Conservation (phyloP, 2,797 vertebrate species). For the Argyrosomus regius region DNA sequence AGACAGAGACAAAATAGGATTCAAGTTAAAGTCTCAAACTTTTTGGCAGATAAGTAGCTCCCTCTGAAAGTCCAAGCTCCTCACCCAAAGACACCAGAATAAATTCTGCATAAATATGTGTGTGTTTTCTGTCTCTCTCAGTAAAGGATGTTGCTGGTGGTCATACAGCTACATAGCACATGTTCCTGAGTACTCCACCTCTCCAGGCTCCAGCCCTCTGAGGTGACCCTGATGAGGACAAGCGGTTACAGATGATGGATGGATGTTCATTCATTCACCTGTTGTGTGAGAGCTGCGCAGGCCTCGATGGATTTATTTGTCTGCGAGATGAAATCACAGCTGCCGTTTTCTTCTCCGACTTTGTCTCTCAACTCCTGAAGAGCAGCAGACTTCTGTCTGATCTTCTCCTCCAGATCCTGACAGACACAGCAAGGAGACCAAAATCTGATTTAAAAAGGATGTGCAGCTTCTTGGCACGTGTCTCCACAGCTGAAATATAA, state of each 20-base stretch:
- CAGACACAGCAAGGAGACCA: background rate
- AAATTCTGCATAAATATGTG: background rate
- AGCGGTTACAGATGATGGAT: too few species aligned
- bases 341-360: conserved; percentile 26
- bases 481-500: background rate
- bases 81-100: too few species aligned
- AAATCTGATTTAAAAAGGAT: background rate
- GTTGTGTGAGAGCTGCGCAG: conserved; percentile 60
- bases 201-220: too few species aligned
- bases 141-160: background rate
- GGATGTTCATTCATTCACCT: conserved; percentile 55
- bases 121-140: background rate
- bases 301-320: conserved; percentile 38
- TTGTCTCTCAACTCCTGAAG: conserved; percentile 82
- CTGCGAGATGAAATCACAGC: conserved; percentile 40
- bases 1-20: too few species aligned
- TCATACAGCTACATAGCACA: background rate
- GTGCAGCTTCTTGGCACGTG: background rate
- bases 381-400: conserved; percentile 77
- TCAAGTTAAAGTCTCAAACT: too few species aligned
- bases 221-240: too few species aligned
- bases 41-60: too few species aligned
- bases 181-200: too few species aligned
- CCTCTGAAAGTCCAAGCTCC: too few species aligned
- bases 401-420: conserved; percentile 87